Evolutionary conservation across 2,113 vertebrate genomes (phyloP).

Genomic region (Alosa alosa): DNA sequence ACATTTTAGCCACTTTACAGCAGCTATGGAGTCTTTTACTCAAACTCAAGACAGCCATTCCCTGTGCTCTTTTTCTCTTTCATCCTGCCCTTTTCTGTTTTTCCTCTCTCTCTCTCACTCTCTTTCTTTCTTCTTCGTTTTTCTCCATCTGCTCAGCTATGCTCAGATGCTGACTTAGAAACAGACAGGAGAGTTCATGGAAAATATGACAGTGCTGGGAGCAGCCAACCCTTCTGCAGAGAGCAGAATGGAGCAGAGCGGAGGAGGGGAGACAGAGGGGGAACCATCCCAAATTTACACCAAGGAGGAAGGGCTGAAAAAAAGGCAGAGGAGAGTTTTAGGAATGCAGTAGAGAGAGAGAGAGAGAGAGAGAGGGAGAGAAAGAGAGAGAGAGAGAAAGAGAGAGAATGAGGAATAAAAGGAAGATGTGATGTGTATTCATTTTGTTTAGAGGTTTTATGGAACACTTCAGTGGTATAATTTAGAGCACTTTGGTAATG

Average conservation of each 20-base stretch:
- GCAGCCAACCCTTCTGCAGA: conserved; percentile 42
- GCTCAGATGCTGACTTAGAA: conserved; percentile 24
- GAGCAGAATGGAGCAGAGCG: background rate
- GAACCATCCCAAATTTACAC: background rate
- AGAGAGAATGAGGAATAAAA: conserved; percentile 19
- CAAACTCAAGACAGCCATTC: background rate
- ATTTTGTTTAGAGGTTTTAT: background rate
- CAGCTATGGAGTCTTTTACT: background rate
- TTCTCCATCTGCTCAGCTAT: background rate
- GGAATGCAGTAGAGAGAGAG: background rate
- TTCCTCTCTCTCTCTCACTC: background rate
- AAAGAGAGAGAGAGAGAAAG: background rate
- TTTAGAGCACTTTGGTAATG: background rate
- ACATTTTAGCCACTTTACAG: background rate
- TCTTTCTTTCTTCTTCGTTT: background rate
- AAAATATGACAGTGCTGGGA: conserved; percentile 43
- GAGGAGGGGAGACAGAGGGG: background rate
- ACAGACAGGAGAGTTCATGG: conserved; percentile 47
- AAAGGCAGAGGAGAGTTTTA: background rate
- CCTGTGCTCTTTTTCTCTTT: background rate
- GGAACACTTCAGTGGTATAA: background rate
- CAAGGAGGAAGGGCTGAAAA: background rate
- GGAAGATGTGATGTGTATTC: background rate
- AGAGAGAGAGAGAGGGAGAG: background rate
- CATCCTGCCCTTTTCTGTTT: background rate